These are phyloP conservation scores for Tribolium castaneum DNA, from an alignment of 1,140 invertebrate species.

Conservation along the genomic window DNA sequence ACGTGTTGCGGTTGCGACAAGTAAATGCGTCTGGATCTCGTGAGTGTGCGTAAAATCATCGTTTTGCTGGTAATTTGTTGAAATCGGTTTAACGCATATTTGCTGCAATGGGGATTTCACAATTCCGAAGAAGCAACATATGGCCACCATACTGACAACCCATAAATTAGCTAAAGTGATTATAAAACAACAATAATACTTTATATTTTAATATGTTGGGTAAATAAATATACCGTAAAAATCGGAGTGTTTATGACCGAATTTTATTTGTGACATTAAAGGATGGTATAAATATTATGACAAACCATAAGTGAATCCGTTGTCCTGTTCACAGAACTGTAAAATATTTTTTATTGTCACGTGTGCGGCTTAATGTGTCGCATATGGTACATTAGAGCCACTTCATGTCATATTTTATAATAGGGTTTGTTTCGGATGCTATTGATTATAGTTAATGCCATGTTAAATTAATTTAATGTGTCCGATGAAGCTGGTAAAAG, in stretches of 20 bases:
- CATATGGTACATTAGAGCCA: conserved; percentile 47
- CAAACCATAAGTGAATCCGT: conserved; percentile 45
- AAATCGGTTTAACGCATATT: conserved; percentile 23
- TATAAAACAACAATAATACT: conserved; percentile 41
- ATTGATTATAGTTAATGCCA: conserved; percentile 46
- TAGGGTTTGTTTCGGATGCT: conserved; percentile 37
- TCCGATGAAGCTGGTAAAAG: conserved; percentile 33
- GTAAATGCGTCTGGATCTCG: not conserved
- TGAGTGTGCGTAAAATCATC: conserved; percentile 25
- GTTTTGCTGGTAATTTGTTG: conserved; percentile 20
- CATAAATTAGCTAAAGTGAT: conserved; percentile 33
- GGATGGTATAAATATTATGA: conserved; percentile 41
- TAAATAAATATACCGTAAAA: conserved; percentile 42
- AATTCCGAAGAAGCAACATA: conserved; percentile 36
- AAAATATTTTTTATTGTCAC: conserved; percentile 52
- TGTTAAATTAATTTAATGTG: conserved; percentile 48
- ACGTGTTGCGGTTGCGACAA: conserved; percentile 27
- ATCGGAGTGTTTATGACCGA: conserved; percentile 36
- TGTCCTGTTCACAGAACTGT: conserved; percentile 48
- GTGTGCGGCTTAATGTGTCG: conserved; percentile 45
- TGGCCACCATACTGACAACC: conserved; percentile 31
- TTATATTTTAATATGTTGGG: conserved; percentile 39
- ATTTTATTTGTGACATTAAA: conserved; percentile 41
- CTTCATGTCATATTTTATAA: conserved; percentile 42
- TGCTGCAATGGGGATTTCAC: conserved; percentile 21